Evolutionary conservation across 2,888 invertebrate species (phyloP).

Genomic region (Encarsia formosa): DNA sequence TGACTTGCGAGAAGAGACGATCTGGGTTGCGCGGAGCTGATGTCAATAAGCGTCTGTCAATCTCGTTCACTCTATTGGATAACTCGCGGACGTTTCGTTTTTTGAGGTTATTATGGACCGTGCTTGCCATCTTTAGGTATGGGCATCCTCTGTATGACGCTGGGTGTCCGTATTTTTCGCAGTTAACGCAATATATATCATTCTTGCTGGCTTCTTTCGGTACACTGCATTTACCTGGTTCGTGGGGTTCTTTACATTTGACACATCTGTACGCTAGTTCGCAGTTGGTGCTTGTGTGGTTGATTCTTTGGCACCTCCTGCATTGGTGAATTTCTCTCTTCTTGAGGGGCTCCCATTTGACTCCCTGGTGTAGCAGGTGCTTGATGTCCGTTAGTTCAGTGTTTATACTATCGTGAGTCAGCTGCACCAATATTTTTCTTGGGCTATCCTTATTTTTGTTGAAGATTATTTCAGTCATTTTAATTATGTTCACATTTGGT

Average conservation of each 20-base stretch:
- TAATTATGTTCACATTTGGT: not conserved
- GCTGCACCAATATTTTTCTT: slow-evolving; percentile 22
- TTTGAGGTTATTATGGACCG: not conserved
- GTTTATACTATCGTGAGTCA: slow-evolving; percentile 12
- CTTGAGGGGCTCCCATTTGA: slow-evolving; percentile 13
- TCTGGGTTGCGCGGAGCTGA: not conserved
- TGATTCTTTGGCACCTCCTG: slow-evolving; percentile 14
- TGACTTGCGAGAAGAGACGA: no score
- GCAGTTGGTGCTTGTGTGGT: slow-evolving; percentile 11
- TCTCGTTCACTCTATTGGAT: not conserved
- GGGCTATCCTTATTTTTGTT: slow-evolving; percentile 5
- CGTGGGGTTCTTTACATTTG: slow-evolving; percentile 18
- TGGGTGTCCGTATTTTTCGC: no score
- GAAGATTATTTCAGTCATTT: not conserved
- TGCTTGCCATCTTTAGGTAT: no score
- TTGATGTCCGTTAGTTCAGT: slow-evolving; percentile 17
- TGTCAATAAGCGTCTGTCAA: not conserved
- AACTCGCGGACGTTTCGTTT: not conserved
- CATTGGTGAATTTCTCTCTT: slow-evolving; percentile 13
- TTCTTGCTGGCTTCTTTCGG: not conserved
- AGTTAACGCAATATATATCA: slow-evolving; percentile 9
- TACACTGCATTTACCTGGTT: slow-evolving; percentile 15
- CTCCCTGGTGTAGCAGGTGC: slow-evolving; percentile 15
- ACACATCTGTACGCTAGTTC: slow-evolving; percentile 15
- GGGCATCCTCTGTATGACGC: slow-evolving; percentile 12